phyloP scores from a whole-genome alignment of 2,797 vertebrate genomes.

The Manis pentadactyla region DNA sequence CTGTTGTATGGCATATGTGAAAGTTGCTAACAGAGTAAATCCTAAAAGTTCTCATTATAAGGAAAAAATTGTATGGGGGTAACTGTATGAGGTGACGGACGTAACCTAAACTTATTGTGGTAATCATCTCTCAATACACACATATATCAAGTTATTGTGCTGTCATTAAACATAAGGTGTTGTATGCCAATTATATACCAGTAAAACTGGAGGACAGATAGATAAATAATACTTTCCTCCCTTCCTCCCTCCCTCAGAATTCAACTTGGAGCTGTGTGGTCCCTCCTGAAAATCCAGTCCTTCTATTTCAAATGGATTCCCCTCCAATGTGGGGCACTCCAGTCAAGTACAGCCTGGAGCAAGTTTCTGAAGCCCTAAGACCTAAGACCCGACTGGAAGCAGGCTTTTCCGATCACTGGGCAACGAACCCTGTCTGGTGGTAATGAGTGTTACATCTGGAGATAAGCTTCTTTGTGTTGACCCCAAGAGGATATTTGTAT shows the following conservation, averaged over 20 bases:
- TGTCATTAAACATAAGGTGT: neutral
- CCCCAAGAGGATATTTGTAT: neutral
- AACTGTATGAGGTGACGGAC: neutral
- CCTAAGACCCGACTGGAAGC: neutral
- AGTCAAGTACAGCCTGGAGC: neutral
- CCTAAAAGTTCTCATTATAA: neutral
- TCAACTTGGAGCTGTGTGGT: neutral
- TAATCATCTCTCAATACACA: neutral
- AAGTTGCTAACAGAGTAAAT: neutral
- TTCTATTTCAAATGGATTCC: neutral
- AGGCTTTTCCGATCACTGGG: neutral
- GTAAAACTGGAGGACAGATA: neutral
- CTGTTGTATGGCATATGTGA: neutral
- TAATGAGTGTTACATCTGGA: neutral
- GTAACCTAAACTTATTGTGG: neutral
- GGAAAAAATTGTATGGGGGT: neutral
- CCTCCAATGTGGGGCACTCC: neutral
- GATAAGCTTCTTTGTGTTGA: neutral
- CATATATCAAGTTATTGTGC: neutral
- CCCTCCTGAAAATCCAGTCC: neutral
- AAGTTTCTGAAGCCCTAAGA: neutral
- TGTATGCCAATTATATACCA: neutral
- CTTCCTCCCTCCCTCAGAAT: neutral
- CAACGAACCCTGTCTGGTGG: neutral
- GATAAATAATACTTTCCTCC: neutral